Conservation (phyloP, 1,140 invertebrate species). For the Hermetia illucens region DNA sequence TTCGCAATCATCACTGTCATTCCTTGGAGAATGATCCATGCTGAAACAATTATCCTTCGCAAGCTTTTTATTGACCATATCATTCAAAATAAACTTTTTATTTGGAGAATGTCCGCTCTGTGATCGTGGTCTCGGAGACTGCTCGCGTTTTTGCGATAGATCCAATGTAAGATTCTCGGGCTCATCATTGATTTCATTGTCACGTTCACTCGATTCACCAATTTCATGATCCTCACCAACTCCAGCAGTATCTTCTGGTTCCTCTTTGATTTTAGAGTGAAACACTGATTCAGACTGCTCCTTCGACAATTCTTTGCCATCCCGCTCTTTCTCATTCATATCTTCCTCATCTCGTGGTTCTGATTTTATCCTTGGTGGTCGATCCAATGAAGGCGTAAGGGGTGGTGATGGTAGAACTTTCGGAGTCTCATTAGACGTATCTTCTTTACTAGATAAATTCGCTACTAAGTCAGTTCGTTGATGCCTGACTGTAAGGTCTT, state of each 20-base stretch:
- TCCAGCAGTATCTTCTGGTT: conserved; percentile 7
- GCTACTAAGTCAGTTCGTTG: too few species aligned
- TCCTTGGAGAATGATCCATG: too few species aligned
- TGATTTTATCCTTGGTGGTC: too few species aligned
- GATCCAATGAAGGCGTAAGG: conserved; percentile 17
- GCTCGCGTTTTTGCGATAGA: conserved; percentile 2
- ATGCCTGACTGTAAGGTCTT: too few species aligned
- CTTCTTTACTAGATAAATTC: not conserved
- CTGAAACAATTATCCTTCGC: too few species aligned
- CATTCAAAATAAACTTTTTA: too few species aligned
- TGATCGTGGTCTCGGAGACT: too few species aligned
- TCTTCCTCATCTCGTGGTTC: too few species aligned
- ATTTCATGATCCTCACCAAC: conserved; percentile 5
- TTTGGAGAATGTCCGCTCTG: not conserved
- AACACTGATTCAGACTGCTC: too few species aligned
- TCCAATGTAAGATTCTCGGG: conserved; percentile 6
- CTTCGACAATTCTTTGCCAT: too few species aligned
- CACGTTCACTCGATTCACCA: not conserved
- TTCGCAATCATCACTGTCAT: not conserved
- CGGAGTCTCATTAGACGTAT: conserved; percentile 16
- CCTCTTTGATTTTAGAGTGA: not conserved
- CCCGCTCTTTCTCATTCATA: too few species aligned
- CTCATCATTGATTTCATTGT: not conserved
- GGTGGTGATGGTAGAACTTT: conserved; percentile 28
- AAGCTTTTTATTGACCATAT: too few species aligned